phyloP scores from a whole-genome alignment of 2,113 vertebrate species.

The Meleagris gallopavo region DNA sequence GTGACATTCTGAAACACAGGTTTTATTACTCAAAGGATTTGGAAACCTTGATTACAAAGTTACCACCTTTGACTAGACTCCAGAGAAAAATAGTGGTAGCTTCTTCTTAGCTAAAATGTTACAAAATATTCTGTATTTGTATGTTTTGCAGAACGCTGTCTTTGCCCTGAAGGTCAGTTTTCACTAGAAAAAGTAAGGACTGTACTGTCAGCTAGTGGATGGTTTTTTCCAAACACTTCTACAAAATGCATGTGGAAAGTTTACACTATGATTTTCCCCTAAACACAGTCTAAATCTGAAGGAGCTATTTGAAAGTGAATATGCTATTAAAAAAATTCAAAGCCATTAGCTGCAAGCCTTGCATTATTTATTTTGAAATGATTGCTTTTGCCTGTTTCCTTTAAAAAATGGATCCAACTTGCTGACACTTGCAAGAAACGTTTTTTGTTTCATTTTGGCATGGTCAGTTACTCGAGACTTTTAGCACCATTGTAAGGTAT shows the following conservation, averaged over 20 bases:
- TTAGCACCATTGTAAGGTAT: conserved; percentile 20
- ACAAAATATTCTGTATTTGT: not conserved
- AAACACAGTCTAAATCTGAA: not conserved
- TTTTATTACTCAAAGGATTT: conserved; percentile 9
- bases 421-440: not conserved
- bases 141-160: not conserved
- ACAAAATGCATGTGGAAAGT: not conserved
- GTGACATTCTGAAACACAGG: not conserved
- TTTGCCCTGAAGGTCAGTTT: conserved; percentile 36
- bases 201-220: not conserved
- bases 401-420: conserved; percentile 23
- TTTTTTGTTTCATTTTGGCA: conserved; percentile 49
- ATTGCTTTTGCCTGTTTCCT: conserved; percentile 25
- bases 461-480: not conserved
- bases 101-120: not conserved
- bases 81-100: conserved; percentile 30
- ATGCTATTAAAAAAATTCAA: not conserved
- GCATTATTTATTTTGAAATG: conserved; percentile 1
- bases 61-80: conserved; percentile 21
- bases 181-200: not conserved
- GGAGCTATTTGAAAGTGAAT: not conserved
- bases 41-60: not conserved
- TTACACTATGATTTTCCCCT: not conserved
- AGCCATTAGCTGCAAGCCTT: not conserved
- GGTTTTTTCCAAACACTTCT: not conserved